phyloP scores from a whole-genome alignment of 2,797 vertebrate genomes.

The Falco concolor region DNA sequence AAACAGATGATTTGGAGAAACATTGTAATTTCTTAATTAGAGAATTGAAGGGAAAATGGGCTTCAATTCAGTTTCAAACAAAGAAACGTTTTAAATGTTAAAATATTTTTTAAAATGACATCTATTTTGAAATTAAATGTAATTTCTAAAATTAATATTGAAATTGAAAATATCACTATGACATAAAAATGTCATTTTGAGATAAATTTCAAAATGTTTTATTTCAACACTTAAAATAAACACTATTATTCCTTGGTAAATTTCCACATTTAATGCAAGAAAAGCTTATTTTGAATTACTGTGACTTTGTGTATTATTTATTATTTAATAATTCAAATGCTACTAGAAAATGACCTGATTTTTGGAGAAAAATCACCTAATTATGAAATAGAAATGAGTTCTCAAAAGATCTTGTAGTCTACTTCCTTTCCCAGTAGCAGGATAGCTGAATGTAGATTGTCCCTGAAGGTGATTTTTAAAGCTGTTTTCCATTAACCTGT shows the following conservation, averaged over 20 bases:
- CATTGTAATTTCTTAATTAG: not conserved
- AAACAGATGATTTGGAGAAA: not conserved
- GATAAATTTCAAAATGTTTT: not conserved
- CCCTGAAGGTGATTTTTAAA: not conserved
- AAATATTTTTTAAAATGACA: not conserved
- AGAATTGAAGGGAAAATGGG: not conserved
- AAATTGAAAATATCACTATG: not conserved
- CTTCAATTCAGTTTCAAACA: not conserved
- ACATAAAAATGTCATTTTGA: not conserved
- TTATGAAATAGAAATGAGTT: not conserved
- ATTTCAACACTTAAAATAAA: not conserved
- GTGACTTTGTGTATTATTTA: not conserved
- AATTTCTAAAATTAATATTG: not conserved
- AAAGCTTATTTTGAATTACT: not conserved
- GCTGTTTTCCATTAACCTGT: not conserved
- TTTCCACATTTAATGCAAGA: not conserved
- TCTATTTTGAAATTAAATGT: not conserved
- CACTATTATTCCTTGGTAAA: not conserved
- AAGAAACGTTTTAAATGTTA: not conserved
- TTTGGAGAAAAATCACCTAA: not conserved
- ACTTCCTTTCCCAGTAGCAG: not conserved
- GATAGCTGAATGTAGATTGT: not conserved
- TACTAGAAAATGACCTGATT: not conserved
- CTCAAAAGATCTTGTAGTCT: not conserved
- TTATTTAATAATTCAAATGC: not conserved